Evolutionary conservation across 2,113 vertebrate species (phyloP), one percentile per base, ranked within the genome.

Genomic region (Quiscalus mexicanus): DNA sequence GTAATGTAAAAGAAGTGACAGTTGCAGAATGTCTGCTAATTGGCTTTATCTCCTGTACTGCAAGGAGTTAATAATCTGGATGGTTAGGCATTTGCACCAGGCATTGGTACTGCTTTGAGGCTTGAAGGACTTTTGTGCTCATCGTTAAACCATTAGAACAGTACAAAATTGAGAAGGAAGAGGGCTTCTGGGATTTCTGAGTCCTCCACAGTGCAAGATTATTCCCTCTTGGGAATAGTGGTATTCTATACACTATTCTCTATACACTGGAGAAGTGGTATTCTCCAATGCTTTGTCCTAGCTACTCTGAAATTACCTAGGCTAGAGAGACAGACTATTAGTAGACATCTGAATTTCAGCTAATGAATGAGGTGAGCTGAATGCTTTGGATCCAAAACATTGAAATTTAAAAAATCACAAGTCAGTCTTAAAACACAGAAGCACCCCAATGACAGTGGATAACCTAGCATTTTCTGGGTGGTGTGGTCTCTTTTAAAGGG

Each of bases 111-210:
- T 79, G 80, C 60, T 91, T 60, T 63, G 60, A 82, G 60, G 42
- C n/a, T n/a, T n/a, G 35, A 91, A 55, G 41, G 20, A 83, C 49
- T 96, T 90, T 75, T 93, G 55, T 88, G 47, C 85, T 88, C 81
- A 59, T 67, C 37, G 24, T 80, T 74, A 75, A 71, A 90, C 7
- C 20, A 59, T 60, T 44, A 23, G 64, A 77, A 55, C 0, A 4
- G 59, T 44, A 63, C n/a, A 22, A 84, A 86, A 81, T 0, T 56
- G 68, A 76, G 58, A 62, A 59, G 31, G 22, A 64, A 49, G 47
- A 53, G 31, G 74, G 30, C 90, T 80, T 53, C 3, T 88, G 37
- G 31, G 39, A 86, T 71, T 74, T 92, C 63, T 85, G 84, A 68
- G 39, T 74, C 63, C 17, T 85, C 22, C 63, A 47, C 3, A 2